Conservation (phyloP, 2,888 invertebrate species). For the Sipha maydis region DNA sequence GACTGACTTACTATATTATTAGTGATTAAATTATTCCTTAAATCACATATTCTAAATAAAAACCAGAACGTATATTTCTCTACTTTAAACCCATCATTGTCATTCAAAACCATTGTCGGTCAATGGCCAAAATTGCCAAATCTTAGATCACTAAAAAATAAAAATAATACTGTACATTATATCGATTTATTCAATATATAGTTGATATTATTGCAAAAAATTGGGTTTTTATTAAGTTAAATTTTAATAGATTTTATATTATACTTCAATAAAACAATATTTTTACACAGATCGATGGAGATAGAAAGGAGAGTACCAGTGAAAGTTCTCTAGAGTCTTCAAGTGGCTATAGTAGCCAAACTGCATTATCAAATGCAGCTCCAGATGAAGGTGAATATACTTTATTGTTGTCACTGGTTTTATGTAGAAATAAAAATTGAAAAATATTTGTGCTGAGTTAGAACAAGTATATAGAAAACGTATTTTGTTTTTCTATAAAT, state of each 20-base stretch:
- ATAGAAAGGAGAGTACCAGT: constrained; percentile 72
- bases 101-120: too few relatives aligned
- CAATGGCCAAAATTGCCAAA: too few relatives aligned
- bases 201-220: too few relatives aligned
- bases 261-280: background rate
- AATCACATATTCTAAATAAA: too few relatives aligned
- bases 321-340: constrained; percentile 81
- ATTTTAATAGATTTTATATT: background rate
- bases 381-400: constrained; percentile 64
- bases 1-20: too few relatives aligned
- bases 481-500: background rate
- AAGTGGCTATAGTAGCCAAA: constrained; percentile 82
- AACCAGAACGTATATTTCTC: too few relatives aligned
- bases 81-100: too few relatives aligned
- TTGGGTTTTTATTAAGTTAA: too few relatives aligned
- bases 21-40: too few relatives aligned
- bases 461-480: background rate
- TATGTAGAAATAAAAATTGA: background rate
- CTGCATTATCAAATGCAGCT: constrained; percentile 72
- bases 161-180: too few relatives aligned
- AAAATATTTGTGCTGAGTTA: constrained; percentile 23
- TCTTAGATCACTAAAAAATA: too few relatives aligned
- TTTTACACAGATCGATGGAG: constrained; percentile 66
- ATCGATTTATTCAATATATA: too few relatives aligned
- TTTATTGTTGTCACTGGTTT: background rate